Evolutionary conservation across 1,140 invertebrate species (phyloP).

Genomic region (Holotrichia oblita): DNA sequence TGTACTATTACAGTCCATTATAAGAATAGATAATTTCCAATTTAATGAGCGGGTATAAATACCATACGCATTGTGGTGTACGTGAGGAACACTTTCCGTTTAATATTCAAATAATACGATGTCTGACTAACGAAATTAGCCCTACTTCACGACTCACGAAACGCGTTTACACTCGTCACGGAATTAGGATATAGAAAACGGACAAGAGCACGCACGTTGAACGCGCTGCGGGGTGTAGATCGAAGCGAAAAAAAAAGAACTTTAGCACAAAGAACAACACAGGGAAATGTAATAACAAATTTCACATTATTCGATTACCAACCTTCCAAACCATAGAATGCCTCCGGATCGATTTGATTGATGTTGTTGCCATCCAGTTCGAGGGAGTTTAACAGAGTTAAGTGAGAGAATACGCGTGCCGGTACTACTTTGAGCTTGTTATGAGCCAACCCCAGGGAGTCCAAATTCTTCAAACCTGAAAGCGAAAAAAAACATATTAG

Average conservation of each 20-base stretch:
- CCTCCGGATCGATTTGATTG: conserved; percentile 79
- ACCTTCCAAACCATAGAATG: conserved; percentile 88
- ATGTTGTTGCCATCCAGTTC: conserved; percentile 89
- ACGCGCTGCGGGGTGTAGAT: neutral
- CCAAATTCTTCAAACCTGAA: conserved; percentile 78
- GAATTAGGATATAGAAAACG: neutral
- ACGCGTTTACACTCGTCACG: neutral
- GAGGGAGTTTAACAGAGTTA: conserved; percentile 81
- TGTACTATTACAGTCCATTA: no score
- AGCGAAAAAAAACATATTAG: conserved; percentile 17
- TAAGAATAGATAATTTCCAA: no score
- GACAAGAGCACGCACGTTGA: neutral
- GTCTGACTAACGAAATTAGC: neutral
- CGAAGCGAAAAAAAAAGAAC: neutral
- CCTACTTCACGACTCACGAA: neutral
- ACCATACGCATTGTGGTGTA: no score
- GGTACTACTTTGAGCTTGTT: conserved; percentile 83
- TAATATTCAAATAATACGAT: neutral
- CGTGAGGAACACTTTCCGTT: neutral
- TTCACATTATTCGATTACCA: conserved; percentile 50
- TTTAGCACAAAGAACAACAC: neutral
- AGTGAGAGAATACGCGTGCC: conserved; percentile 80
- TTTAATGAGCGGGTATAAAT: no score
- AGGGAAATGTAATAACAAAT: conserved; percentile 17
- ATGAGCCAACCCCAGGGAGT: conserved; percentile 84